These are phyloP conservation scores for Brachymystax lenok DNA, from an alignment of 2,797 vertebrate genomes.

Conservation along the genomic window DNA sequence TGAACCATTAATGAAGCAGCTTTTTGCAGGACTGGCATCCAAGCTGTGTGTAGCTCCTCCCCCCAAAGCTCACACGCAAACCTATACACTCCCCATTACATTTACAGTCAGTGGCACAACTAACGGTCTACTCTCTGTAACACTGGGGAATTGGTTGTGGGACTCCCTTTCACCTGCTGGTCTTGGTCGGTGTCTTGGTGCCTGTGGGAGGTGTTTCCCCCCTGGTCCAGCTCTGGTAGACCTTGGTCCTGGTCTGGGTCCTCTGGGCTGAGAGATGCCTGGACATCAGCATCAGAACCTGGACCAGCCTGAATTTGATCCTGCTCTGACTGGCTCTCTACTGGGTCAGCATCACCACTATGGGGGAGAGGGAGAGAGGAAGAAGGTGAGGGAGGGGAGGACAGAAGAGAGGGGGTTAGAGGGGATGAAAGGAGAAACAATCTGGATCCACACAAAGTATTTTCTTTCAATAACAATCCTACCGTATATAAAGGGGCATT, in stretches of 20 bases:
- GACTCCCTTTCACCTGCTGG: conserved; percentile 49
- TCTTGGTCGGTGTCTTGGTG: conserved; percentile 42
- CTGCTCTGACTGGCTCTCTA: conserved; percentile 50
- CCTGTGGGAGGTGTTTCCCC: conserved; percentile 54
- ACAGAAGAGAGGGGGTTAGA: background rate
- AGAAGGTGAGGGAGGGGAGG: conserved; percentile 13
- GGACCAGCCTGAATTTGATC: conserved; percentile 45
- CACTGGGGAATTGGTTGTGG: conserved; percentile 9
- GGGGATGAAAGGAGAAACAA: background rate
- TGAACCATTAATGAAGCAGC: conserved; percentile 35
- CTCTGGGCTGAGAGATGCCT: conserved; percentile 39
- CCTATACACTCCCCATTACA: conserved; percentile 37
- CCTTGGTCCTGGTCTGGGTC: conserved; percentile 53
- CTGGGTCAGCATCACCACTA: conserved; percentile 60
- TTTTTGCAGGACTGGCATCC: background rate
- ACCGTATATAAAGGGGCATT: background rate
- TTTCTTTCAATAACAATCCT: background rate
- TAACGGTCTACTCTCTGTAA: background rate
- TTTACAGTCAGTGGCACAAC: background rate
- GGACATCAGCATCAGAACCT: conserved; percentile 54
- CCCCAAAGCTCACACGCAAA: background rate
- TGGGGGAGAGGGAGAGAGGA: conserved; percentile 19
- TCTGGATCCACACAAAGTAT: background rate
- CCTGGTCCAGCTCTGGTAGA: conserved; percentile 49
- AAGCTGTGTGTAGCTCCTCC: background rate